Base-by-base conservation (phyloP, 2,113 vertebrate species). In the Siniperca knerii region DNA sequence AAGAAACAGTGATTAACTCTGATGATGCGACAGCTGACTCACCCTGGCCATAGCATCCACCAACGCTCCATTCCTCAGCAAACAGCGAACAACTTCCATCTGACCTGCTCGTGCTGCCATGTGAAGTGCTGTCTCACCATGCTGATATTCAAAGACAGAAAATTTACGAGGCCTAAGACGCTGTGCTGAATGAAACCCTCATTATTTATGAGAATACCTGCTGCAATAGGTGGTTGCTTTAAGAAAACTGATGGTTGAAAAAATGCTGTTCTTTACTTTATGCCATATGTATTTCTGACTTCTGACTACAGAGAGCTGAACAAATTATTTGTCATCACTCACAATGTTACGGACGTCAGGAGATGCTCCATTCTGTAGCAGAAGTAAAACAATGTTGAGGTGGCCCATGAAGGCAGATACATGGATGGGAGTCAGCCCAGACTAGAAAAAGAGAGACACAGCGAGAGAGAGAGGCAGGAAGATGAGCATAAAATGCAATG, bases 361-460 rank as follows among this genome's bases (percentile, higher is more conserved):
- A 87, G 98, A 99, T 48, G 98, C 98, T 95, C 98, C 98, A 67
- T 98, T 99, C 95, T 99, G 98, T 92, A 99, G 97, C 94, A 99
- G 96, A 23, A 99, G 97, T 73, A 99, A 96, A 88, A 99, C 98
- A 88, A 99, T 99, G 96, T 98, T 99, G 96, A 99, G 97, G 96
- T 99, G 98, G 90, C 98, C 98, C 98, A 99, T 99, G 96, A 99
- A 99, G 77, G 98, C 98, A 87, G 98, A 95, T 91, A 99, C 98
- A 7, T 99, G 98, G 95, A 99, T 99, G 91, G 98, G 98, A 83
- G 98, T 99, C 94, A 99, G 97, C 91, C 98, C 98, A 91, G 98
- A 99, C 98, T 99, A 95, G 92, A 83, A n/a, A 94, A 94, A 96
- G 91, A 92, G 67, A 71, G 12, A 55, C 1, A 55, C 1, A 80